Base-by-base conservation (phyloP, 2,888 invertebrate genomes). In the Aspidapion aeneum region DNA sequence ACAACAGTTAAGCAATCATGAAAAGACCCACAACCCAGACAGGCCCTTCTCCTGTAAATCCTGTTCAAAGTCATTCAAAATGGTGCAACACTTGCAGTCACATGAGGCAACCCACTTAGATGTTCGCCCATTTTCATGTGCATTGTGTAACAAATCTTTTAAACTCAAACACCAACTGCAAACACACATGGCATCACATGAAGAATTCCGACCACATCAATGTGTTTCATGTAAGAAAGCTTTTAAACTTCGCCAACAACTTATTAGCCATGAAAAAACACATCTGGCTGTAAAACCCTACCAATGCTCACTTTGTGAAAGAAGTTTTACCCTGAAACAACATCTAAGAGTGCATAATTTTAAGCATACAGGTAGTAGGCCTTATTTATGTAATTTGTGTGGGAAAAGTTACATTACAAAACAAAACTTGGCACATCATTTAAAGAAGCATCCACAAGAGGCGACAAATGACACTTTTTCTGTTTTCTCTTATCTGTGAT, bases 91-190 rank as follows among this genome's bases (percentile, higher is more conserved):
- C 35, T 35, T 35, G 12, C 35, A 35, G 35, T 3, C 21, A 12
- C 56, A 56, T 18, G 21, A n/a, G 19, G 7, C n/a, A 18, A 56
- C 19, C 21, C 56, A 56, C 21, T 18, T 52, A 7, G 19, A 56
- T n/a, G 9, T 20, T 7, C 19, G 56, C 20, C 67, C 68, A n/a
- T 73, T 68, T 51, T 57, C 52, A 17, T 74, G 74, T 62, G 62
- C 65, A 0, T 51, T 58, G 20, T 74, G 74, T 60, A 66, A 35
- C 1, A 73, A 73, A 61, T 52, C 57, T 12, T 73, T 74, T 63
- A 71, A 69, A 49, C 68, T 72, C 48, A 72, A 72, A 58, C 72
- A 72, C 49, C 72, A 72, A 59, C 60, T 72, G 58, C 67, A 70
- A 54, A 69, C 69, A 58, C 72, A 66, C 35, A 35, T 35, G 35